Conservation (phyloP, 1,140 invertebrate species). For the Drosophila kepulauana region DNA sequence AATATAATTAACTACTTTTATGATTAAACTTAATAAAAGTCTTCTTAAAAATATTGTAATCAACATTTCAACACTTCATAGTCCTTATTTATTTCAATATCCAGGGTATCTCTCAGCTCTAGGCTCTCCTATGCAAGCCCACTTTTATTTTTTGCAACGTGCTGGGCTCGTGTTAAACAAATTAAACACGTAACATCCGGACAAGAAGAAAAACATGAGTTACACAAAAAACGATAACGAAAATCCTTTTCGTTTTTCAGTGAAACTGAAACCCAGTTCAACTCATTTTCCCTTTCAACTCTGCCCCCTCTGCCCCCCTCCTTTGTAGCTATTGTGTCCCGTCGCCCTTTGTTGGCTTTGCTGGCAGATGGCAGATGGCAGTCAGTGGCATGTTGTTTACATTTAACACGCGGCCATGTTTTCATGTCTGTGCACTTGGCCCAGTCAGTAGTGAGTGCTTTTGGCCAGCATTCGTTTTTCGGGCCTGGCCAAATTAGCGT, state of each 20-base stretch:
- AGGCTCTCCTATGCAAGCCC: not conserved
- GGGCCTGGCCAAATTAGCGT: conserved; percentile 50
- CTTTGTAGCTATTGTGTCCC: conserved; percentile 41
- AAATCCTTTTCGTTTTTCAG: conserved; percentile 51
- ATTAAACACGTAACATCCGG: conserved; percentile 64
- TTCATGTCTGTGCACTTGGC: conserved; percentile 35
- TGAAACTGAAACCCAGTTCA: conserved; percentile 19
- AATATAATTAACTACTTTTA: no score
- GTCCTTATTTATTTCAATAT: not conserved
- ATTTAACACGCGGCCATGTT: conserved; percentile 46
- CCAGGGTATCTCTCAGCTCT: not conserved
- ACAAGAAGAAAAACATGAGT: conserved; percentile 8
- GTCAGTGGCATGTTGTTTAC: conserved; percentile 61
- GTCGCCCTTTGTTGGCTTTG: conserved; percentile 7
- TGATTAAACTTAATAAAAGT: no score
- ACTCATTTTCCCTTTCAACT: not conserved
- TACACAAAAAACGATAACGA: conserved; percentile 21
- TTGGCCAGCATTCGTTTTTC: conserved; percentile 6
- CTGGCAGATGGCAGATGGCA: conserved; percentile 19
- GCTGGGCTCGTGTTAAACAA: conserved; percentile 65
- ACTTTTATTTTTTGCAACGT: conserved; percentile 14
- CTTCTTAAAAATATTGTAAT: no score
- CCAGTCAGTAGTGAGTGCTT: conserved; percentile 8
- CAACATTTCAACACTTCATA: no score
- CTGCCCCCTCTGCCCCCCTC: no score